A percentile compares a stretch with the other conserved stretches of the same genome.
Evolutionary conservation across 1,140 invertebrate genomes (phyloP).

Genomic region (Pseudomyrmex cubaensis): DNA sequence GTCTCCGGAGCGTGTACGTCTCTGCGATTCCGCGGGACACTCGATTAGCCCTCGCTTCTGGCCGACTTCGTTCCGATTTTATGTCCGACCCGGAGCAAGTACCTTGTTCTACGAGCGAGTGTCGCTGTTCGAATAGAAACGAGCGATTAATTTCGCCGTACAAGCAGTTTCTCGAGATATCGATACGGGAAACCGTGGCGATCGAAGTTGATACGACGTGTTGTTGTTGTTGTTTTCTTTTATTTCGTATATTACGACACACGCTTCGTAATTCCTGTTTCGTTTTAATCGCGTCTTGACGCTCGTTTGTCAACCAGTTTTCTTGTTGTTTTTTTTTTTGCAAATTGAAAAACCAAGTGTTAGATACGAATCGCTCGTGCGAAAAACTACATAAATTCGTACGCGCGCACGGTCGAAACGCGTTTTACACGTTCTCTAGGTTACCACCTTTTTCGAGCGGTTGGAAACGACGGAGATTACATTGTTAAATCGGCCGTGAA

Average conservation of each 20-base stretch:
- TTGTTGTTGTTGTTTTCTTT: not conserved
- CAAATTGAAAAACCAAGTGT: too few species aligned
- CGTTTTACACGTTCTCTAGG: not conserved
- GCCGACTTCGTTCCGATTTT: constrained; percentile 19
- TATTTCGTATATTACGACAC: too few species aligned
- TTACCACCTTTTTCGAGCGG: constrained; percentile 16
- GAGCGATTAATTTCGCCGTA: constrained; percentile 30
- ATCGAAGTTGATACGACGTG: not conserved
- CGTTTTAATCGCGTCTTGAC: too few species aligned
- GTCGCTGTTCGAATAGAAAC: constrained; percentile 14
- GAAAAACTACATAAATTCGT: not conserved
- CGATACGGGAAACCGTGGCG: not conserved
- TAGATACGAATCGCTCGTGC: too few species aligned
- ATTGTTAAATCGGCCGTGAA: constrained; percentile 30
- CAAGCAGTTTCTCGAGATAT: not conserved
- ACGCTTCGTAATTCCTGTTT: too few species aligned
- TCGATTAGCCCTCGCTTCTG: constrained; percentile 20
- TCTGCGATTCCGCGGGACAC: constrained; percentile 24
- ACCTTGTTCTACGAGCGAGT: not conserved
- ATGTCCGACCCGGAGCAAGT: constrained; percentile 7
- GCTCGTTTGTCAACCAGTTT: too few species aligned
- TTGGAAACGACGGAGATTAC: constrained; percentile 9
- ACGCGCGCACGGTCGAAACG: not conserved
- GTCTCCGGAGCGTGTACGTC: not conserved
- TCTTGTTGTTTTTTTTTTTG: too few species aligned